phyloP scores from a whole-genome alignment of 2,797 vertebrate genomes.

The Xerus rutilus region DNA sequence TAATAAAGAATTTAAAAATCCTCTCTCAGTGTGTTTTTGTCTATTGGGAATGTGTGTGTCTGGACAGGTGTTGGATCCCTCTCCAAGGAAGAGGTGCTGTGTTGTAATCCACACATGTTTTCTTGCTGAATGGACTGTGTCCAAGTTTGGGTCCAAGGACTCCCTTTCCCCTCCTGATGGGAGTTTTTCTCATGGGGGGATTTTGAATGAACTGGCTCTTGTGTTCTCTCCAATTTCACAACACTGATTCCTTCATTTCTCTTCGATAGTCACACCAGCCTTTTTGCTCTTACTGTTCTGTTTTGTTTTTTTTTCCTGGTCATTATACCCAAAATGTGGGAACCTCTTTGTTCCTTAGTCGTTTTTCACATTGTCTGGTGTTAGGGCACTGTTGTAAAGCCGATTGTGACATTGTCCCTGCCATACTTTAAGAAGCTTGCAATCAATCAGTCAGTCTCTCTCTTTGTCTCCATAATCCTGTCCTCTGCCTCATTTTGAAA shows the following conservation, averaged over 20 bases:
- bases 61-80: neutral
- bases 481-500: neutral
- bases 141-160: neutral
- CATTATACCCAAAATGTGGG: neutral
- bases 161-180: neutral
- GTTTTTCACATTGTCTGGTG: accelerated
- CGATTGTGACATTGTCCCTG: neutral
- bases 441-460: neutral
- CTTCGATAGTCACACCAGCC: neutral
- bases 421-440: neutral
- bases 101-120: neutral
- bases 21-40: neutral
- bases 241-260: neutral
- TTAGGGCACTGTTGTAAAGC: neutral
- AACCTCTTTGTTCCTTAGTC: neutral
- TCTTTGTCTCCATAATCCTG: neutral
- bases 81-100: neutral
- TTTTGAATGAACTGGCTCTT: neutral
- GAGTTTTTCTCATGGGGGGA: accelerated
- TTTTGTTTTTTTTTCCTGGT: neutral
- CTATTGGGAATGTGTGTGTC: neutral
- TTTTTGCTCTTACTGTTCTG: neutral
- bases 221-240: neutral
- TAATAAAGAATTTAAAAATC: constrained; percentile 69
- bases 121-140: neutral